phyloP scores from a whole-genome alignment of 2,888 invertebrate species.

The Palloptera scutellata region DNA sequence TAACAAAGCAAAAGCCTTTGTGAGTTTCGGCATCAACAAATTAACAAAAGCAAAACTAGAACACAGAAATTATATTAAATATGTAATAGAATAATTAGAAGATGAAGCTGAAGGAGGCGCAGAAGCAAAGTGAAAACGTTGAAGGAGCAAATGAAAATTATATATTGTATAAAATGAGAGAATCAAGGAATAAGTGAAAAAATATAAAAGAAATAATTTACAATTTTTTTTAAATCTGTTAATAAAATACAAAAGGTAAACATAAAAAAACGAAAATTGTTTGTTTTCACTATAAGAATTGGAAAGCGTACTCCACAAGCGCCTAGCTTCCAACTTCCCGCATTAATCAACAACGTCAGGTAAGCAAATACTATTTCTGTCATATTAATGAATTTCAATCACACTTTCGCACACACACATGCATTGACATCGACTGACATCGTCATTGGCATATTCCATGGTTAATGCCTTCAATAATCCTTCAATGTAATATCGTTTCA shows the following conservation, averaged over 20 bases:
- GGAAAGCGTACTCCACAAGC: too few species aligned
- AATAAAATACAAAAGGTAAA: slow-evolving; percentile 52
- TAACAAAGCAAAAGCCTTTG: too few species aligned
- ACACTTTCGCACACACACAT: not conserved
- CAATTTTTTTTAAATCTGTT: slow-evolving; percentile 61
- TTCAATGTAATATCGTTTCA: too few species aligned
- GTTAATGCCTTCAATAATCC: too few species aligned
- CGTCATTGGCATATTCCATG: too few species aligned
- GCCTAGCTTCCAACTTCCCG: too few species aligned
- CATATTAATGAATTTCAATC: not conserved
- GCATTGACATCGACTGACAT: too few species aligned
- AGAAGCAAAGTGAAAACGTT: not conserved
- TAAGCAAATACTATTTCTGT: not conserved
- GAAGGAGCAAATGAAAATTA: not conserved
- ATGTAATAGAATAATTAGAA: slow-evolving; percentile 20
- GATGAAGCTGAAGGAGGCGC: slow-evolving; percentile 10
- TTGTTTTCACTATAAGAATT: too few species aligned
- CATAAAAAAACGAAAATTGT: slow-evolving; percentile 23
- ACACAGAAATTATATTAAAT: slow-evolving; percentile 28
- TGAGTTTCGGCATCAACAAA: too few species aligned
- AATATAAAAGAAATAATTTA: slow-evolving; percentile 47
- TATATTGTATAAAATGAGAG: slow-evolving; percentile 19
- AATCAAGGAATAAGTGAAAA: too few species aligned
- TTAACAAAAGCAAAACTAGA: slow-evolving; percentile 17
- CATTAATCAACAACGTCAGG: too few species aligned